These are phyloP conservation scores for Acanthornis magna DNA, from an alignment of 2,797 vertebrate species.

Conservation along the genomic window DNA sequence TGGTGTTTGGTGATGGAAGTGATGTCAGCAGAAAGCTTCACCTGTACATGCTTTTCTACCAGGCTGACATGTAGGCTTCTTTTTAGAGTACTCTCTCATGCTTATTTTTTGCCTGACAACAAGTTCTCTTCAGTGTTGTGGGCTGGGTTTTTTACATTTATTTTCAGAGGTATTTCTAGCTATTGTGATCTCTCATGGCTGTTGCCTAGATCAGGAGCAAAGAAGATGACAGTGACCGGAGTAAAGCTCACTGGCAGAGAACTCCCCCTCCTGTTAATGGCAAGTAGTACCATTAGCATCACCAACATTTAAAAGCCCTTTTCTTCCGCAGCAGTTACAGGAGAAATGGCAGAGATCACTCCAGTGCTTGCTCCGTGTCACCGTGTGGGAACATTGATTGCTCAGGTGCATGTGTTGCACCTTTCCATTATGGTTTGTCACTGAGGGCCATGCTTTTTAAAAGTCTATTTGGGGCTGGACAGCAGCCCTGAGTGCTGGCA, in stretches of 20 bases:
- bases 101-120: background rate
- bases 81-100: background rate
- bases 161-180: background rate
- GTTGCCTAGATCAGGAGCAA: background rate
- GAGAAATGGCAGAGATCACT: background rate
- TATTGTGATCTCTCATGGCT: background rate
- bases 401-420: background rate
- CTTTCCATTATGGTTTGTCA: conserved; percentile 14
- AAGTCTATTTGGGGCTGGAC: background rate
- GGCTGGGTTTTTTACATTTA: background rate
- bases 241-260: background rate
- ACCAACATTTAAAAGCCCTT: background rate
- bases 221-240: background rate
- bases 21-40: background rate
- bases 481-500: background rate
- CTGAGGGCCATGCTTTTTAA: background rate
- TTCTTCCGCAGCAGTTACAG: background rate
- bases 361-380: background rate
- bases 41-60: background rate
- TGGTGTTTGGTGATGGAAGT: background rate
- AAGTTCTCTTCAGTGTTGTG: background rate
- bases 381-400: background rate
- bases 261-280: background rate
- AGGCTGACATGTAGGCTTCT: background rate
- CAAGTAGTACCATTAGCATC: background rate